Evolutionary conservation across 2,797 vertebrate genomes (phyloP), one percentile per base, ranked within the genome.

Genomic region (Sebastes glaucus): DNA sequence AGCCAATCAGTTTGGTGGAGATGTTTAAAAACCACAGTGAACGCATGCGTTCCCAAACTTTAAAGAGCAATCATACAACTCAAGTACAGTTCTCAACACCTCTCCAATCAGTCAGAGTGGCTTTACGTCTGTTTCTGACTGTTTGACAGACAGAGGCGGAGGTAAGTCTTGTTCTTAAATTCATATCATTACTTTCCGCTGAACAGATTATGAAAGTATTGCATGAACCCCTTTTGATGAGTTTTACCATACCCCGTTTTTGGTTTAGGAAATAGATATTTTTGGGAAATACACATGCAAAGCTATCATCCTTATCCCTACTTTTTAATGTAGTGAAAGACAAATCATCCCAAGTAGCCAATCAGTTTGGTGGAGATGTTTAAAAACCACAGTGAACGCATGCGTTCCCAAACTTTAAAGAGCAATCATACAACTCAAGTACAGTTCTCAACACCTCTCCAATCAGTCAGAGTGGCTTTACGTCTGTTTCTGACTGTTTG

Each of bases 91-190:
- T 56, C n/a, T 83, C 60, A 20, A 38, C 73, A 52, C 22, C 75
- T 87, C 81, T 87, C 63, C 87, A 89, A 88, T 88, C 90, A 88
- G 67, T 8, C 22, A 4, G 4, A 6, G 18, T 7, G 3, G 8
- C 64, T 71, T 63, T 25, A 27, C 62, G 30, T 3, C 42, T 46
- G 32, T 60, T 49, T 23, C 25, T 59, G 10, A 42, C 11, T 27
- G 7, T 13, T 25, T 68, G 9, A 62, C 22, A 75, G 27, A 33
- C 27, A 13, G 4, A 46, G 69, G 46, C 38, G 22, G 13, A 85
- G 81, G 81, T 82, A 86, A 89, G 89, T 81, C n/a, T n/a, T n/a
- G n/a, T n/a, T n/a, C n/a, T n/a, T n/a, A n/a, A n/a, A n/a, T n/a
- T n/a, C n/a, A n/a, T n/a, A n/a, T n/a, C n/a, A n/a, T n/a, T n/a